These are phyloP conservation scores for Ophioninae sp. DNA, from an alignment of 2,888 invertebrate species.

Conservation along the genomic window DNA sequence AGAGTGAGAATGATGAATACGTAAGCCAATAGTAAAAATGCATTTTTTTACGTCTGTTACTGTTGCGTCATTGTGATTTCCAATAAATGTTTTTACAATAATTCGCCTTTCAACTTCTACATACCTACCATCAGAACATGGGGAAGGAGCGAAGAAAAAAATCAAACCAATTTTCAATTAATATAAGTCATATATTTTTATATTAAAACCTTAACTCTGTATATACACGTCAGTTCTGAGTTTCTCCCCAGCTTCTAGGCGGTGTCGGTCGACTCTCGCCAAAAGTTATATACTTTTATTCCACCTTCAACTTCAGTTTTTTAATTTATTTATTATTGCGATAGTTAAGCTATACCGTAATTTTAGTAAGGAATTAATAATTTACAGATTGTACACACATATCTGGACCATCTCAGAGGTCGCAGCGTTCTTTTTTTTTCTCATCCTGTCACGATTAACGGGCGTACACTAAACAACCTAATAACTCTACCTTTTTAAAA, in stretches of 20 bases:
- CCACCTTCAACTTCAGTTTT: conserved; percentile 16
- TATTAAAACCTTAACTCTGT: conserved; percentile 75
- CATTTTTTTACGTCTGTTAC: conserved; percentile 70
- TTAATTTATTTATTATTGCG: conserved; percentile 60
- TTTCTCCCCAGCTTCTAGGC: conserved; percentile 53
- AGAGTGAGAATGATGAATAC: conserved; percentile 60
- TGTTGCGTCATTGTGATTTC: conserved; percentile 75
- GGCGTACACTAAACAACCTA: conserved; percentile 65
- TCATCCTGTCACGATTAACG: conserved; percentile 65
- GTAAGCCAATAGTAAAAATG: conserved; percentile 66
- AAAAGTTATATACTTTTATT: conserved; percentile 64
- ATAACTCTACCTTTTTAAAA: conserved; percentile 62
- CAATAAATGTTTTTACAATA: conserved; percentile 72
- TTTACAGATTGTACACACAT: conserved; percentile 79
- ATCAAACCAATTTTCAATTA: conserved; percentile 62
- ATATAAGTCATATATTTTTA: conserved; percentile 70
- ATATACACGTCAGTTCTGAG: conserved; percentile 77
- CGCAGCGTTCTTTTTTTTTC: conserved; percentile 35
- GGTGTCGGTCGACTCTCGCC: conserved; percentile 61
- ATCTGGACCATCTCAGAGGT: conserved; percentile 59
- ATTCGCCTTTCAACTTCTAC: conserved; percentile 18
- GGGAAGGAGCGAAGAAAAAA: conserved; percentile 24
- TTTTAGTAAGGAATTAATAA: conserved; percentile 74
- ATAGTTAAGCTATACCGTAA: conserved; percentile 63
- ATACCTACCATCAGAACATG: background rate